Percentiles rank a stretch among this genome's conserved stretches.
These are phyloP conservation scores for Saccostrea glomerata DNA, from an alignment of 1,140 invertebrate genomes.

Conservation along the genomic window DNA sequence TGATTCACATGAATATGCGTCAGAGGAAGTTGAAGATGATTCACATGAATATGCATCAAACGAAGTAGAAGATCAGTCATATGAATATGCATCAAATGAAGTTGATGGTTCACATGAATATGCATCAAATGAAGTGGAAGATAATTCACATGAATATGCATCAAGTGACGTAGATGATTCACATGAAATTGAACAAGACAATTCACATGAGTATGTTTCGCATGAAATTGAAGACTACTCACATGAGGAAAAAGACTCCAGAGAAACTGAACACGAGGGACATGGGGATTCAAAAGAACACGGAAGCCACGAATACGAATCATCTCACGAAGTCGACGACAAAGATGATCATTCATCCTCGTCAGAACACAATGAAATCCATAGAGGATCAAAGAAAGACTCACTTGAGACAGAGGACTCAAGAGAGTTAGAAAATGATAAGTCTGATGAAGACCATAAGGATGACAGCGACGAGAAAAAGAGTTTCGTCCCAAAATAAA, in stretches of 20 bases:
- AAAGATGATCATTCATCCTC: background rate
- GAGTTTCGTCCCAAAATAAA: background rate
- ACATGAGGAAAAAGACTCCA: background rate
- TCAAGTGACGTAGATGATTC: background rate
- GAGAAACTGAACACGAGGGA: slow-evolving; percentile 8
- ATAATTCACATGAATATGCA: background rate
- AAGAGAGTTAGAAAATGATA: background rate
- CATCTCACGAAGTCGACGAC: too few relatives aligned
- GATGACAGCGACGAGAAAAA: background rate
- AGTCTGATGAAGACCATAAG: background rate
- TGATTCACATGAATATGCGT: background rate
- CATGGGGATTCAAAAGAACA: slow-evolving; percentile 7
- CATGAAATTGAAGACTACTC: slow-evolving; percentile 5
- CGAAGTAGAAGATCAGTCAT: background rate
- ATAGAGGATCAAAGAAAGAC: background rate
- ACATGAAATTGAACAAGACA: too few relatives aligned
- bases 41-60: background rate
- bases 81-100: background rate
- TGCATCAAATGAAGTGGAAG: background rate
- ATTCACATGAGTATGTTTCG: background rate
- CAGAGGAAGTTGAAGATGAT: background rate
- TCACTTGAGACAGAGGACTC: background rate
- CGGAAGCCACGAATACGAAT: too few relatives aligned
- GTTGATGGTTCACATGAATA: background rate
- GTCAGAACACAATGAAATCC: background rate